Evolutionary conservation across 2,888 invertebrate species (phyloP).

Genomic region (Emmelina monodactyla): DNA sequence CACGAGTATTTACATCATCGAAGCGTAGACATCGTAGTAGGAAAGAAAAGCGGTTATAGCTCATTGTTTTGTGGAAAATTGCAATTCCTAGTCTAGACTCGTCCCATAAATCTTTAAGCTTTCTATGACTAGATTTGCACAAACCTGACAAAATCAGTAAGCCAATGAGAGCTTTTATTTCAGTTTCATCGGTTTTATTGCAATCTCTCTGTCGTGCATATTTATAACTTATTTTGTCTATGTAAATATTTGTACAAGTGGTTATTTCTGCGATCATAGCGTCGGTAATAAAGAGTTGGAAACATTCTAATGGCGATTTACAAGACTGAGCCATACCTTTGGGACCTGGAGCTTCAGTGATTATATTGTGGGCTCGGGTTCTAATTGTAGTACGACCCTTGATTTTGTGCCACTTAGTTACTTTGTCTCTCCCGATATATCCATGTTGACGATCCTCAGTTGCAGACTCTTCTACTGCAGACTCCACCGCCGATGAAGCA

Average conservation of each 20-base stretch:
- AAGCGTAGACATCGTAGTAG: not conserved
- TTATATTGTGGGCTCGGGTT: conserved; percentile 1
- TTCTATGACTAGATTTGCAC: not conserved
- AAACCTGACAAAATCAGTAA: conserved; percentile 3
- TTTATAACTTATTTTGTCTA: not conserved
- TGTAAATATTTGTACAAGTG: conserved; percentile 3
- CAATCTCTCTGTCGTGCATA: not conserved
- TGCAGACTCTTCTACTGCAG: too few relatives aligned
- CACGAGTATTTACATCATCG: conserved; percentile 1
- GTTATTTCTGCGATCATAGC: not conserved
- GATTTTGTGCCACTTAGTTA: not conserved
- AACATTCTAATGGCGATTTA: conserved; percentile 3
- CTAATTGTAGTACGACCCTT: not conserved
- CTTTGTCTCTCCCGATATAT: too few relatives aligned
- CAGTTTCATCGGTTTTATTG: not conserved
- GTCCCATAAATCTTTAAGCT: not conserved
- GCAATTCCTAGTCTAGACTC: not conserved
- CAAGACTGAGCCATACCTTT: not conserved
- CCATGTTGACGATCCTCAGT: too few relatives aligned
- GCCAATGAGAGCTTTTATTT: conserved; percentile 2
- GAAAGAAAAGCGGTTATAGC: not conserved
- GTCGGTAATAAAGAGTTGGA: conserved; percentile 1
- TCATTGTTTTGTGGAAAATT: conserved; percentile 1
- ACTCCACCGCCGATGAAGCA: too few relatives aligned
- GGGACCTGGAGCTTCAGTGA: not conserved